Evolutionary conservation across 2,797 vertebrate species (phyloP).

Genomic region (Notoglanidium macrostoma): DNA sequence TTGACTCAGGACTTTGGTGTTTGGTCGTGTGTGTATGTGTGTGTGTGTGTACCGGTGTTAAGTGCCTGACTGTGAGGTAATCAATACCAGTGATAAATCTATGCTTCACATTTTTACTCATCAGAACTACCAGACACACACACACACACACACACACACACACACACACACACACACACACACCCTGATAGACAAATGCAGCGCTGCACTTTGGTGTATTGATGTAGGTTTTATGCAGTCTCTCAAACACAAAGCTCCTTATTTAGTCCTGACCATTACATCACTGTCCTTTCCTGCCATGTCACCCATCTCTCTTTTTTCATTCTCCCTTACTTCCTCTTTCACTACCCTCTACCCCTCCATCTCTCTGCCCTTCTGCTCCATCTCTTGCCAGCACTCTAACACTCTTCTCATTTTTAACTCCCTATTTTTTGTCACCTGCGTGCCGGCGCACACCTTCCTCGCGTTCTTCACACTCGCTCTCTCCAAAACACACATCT

Average conservation of each 20-base stretch:
- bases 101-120: slow-evolving; percentile 67
- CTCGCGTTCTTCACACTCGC: slow-evolving; percentile 11
- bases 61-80: slow-evolving; percentile 65
- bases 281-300: slow-evolving; percentile 42
- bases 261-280: slow-evolving; percentile 55
- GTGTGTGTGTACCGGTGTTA: slow-evolving; percentile 54
- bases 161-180: slow-evolving; percentile 47
- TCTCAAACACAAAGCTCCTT: slow-evolving; percentile 39
- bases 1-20: slow-evolving; percentile 52
- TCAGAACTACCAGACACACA: slow-evolving; percentile 53
- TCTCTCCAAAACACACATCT: slow-evolving; percentile 21
- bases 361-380: slow-evolving; percentile 28
- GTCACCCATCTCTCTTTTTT: slow-evolving; percentile 39
- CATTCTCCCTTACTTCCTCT: slow-evolving; percentile 18
- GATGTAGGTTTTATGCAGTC: slow-evolving; percentile 50
- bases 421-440: slow-evolving; percentile 46
- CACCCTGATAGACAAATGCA: slow-evolving; percentile 28
- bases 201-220: slow-evolving; percentile 61
- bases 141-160: slow-evolving; percentile 42
- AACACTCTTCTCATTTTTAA: slow-evolving; percentile 50
- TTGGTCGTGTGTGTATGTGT: slow-evolving; percentile 37
- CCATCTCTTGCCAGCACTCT: slow-evolving; percentile 32
- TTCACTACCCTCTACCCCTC: slow-evolving; percentile 17
- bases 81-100: slow-evolving; percentile 80
- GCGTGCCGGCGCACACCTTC: slow-evolving; percentile 42